These are phyloP conservation scores for Drosophila cardini DNA, from an alignment of 1,140 invertebrate species.

Conservation along the genomic window DNA sequence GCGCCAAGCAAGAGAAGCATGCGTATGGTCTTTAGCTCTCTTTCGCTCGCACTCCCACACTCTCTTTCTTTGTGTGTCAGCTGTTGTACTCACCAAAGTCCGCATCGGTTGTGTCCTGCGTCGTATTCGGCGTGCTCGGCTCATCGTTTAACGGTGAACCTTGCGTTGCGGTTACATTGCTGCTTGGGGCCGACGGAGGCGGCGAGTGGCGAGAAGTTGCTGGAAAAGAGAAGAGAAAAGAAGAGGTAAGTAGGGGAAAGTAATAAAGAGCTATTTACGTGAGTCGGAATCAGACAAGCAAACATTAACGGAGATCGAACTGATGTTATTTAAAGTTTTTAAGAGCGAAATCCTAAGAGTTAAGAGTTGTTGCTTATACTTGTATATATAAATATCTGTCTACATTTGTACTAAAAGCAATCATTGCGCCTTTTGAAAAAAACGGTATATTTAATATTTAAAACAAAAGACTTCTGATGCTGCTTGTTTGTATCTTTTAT, in stretches of 20 bases:
- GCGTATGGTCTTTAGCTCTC: not conserved
- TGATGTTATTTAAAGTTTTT: too few relatives aligned
- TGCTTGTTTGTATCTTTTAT: too few relatives aligned
- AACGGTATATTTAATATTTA: too few relatives aligned
- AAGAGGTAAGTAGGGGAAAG: not conserved
- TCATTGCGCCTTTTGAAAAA: too few relatives aligned
- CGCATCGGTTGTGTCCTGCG: conserved; percentile 54
- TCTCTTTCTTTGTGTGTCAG: not conserved
- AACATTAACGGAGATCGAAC: not conserved
- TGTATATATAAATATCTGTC: too few relatives aligned
- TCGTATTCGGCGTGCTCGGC: conserved; percentile 64
- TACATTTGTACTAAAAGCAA: too few relatives aligned
- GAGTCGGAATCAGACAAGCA: too few relatives aligned
- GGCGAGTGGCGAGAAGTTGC: conserved; percentile 63
- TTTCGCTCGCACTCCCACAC: not conserved
- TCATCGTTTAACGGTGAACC: conserved; percentile 59
- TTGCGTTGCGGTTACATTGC: conserved; percentile 21
- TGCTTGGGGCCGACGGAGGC: conserved; percentile 34
- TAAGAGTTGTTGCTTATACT: too few relatives aligned
- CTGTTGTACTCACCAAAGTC: conserved; percentile 70
- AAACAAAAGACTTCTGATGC: too few relatives aligned
- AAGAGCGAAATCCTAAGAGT: too few relatives aligned
- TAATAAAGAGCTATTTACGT: too few relatives aligned
- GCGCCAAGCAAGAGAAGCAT: conserved; percentile 7
- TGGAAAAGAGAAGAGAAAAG: conserved; percentile 18